Evolutionary conservation across 2,113 vertebrate species (phyloP).

Genomic region (Laterallus jamaicensis): DNA sequence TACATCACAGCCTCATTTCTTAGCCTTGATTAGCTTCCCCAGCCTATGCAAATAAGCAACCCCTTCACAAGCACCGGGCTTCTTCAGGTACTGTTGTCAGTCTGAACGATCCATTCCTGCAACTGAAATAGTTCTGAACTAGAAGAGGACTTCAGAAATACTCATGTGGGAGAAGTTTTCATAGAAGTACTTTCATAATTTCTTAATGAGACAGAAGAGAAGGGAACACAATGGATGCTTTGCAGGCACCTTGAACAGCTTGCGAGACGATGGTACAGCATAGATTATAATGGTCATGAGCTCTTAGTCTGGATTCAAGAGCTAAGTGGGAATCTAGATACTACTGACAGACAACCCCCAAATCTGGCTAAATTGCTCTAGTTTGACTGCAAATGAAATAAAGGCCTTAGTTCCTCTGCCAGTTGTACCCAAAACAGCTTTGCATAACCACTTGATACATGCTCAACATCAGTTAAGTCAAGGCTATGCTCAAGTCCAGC

Average conservation of each 20-base stretch:
- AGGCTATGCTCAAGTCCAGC: background rate
- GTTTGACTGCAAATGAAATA: background rate
- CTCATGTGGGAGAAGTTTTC: accelerated
- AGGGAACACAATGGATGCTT: background rate
- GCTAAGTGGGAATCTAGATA: background rate
- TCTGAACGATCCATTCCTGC: slow-evolving; percentile 77
- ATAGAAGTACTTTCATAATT: background rate
- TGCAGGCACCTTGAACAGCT: background rate
- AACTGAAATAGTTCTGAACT: slow-evolving; percentile 72
- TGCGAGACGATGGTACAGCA: background rate
- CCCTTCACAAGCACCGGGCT: slow-evolving; percentile 49
- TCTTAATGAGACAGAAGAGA: background rate
- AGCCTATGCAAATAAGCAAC: accelerated
- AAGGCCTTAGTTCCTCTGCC: background rate
- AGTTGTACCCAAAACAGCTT: background rate
- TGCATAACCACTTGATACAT: background rate
- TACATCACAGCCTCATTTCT: background rate
- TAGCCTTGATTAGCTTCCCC: background rate
- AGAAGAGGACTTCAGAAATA: slow-evolving; percentile 59
- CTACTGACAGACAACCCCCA: background rate
- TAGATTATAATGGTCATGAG: background rate
- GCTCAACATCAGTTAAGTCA: accelerated
- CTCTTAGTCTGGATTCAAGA: background rate
- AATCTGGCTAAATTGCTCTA: background rate
- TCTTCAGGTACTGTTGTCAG: slow-evolving; percentile 73